A percentile compares a stretch with the other conserved stretches of the same genome.
phyloP scores from a whole-genome alignment of 1,140 invertebrate genomes.

The Streblospio benedicti region DNA sequence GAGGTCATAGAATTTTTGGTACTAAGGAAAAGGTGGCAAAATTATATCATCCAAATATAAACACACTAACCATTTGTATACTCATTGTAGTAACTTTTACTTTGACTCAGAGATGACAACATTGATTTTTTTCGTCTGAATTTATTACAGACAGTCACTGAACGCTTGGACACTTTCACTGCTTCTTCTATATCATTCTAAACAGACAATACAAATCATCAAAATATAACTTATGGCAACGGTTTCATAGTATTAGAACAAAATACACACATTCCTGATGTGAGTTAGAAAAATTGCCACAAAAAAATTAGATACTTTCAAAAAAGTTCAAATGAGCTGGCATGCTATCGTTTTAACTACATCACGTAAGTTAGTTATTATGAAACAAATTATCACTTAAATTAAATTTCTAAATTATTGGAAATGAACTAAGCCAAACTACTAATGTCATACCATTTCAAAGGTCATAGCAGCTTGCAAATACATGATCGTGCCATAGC shows the following conservation, averaged over 20 bases:
- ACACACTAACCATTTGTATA: background rate
- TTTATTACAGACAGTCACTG: slow-evolving; percentile 34
- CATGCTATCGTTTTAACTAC: background rate
- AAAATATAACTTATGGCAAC: too few relatives aligned
- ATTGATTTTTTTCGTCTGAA: slow-evolving; percentile 34
- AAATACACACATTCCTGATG: background rate
- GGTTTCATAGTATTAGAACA: background rate
- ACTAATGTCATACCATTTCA: slow-evolving; percentile 70
- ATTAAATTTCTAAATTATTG: background rate
- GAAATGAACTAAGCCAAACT: background rate
- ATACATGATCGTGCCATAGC: slow-evolving; percentile 77
- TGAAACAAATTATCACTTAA: background rate
- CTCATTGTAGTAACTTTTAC: background rate
- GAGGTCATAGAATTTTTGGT: too few relatives aligned
- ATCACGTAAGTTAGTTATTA: background rate
- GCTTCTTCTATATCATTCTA: slow-evolving; percentile 42
- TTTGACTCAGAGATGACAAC: slow-evolving; percentile 11
- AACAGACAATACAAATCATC: background rate
- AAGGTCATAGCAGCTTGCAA: slow-evolving; percentile 88
- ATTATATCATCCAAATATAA: background rate
- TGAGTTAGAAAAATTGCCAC: slow-evolving; percentile 5
- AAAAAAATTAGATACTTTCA: background rate
- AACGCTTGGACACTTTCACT: slow-evolving; percentile 37
- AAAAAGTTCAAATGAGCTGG: background rate
- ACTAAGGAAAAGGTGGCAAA: too few relatives aligned